Evolutionary conservation across 2,888 invertebrate genomes (phyloP), one percentile per base, ranked within the genome.

Genomic region (Caenorhabditis parvicauda): DNA sequence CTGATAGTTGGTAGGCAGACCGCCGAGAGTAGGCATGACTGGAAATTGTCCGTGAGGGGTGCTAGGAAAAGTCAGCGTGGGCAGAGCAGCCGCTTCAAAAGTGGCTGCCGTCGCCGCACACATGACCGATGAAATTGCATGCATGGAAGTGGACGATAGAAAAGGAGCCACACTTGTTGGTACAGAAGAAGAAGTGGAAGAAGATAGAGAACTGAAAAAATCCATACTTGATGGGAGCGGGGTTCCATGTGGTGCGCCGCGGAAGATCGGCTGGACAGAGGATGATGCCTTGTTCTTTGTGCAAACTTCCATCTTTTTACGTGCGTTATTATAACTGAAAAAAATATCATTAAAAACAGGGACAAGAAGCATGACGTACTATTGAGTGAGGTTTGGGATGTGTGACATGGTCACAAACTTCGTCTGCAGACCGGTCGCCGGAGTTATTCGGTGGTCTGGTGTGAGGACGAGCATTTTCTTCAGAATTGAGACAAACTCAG

Each of bases 391-490:
- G n/a, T n/a, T n/a, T n/a, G 45, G 42, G 22, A 80, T 46, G 54
- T 80, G 77, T 5, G 61, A 49, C 74, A 81, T 77, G 22, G 67
- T 67, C 21, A 81, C 72, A 51, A 81, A 81, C 35, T 64, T 67
- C 43, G 77, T 75, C 25, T 77, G 70, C 19, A 81, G 65, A 24
- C 77, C 81, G 25, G 75, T 75, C 9, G 59, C 50, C 0, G 98
- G 98, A 21, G 91, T 92, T 77, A 96, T 91, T 50, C 98, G 87
- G 56, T 94, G 86, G 83, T 95, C 95, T 88, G 91, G 85, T 86
- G 98, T 96, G 88, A 98, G 90, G 17, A 94, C 94, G 54, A 99
- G 87, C 98, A 99, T 99, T 78, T 92, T 87, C 84, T 96, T 96
- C 50, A 98, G 86, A 76, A 99, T 87, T 84, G 96, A 95, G 74